Conservation (phyloP, 2,797 vertebrate species). For the Thunnus albacares region DNA sequence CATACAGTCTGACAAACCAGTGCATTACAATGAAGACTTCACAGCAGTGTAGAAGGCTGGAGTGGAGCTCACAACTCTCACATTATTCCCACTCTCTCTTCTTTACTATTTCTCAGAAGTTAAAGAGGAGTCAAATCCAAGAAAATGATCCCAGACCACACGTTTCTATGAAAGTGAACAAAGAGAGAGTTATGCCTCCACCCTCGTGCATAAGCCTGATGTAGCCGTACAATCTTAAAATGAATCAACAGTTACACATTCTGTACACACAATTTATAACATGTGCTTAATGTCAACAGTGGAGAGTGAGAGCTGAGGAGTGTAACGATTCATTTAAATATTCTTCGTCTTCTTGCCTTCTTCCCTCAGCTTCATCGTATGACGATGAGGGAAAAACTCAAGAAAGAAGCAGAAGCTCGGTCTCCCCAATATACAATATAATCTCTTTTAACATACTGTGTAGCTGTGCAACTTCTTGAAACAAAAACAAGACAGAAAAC, state of each 20-base stretch:
- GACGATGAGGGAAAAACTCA: background rate
- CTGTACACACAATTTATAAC: constrained; percentile 66
- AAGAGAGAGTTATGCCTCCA: constrained; percentile 50
- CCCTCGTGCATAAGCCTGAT: constrained; percentile 60
- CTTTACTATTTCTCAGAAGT: constrained; percentile 6
- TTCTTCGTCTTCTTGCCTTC: constrained; percentile 1
- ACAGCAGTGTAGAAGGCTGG: constrained; percentile 84
- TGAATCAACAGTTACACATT: constrained; percentile 55
- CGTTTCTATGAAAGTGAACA: constrained; percentile 27
- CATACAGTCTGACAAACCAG: constrained; percentile 84
- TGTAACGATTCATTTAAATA: constrained; percentile 24
- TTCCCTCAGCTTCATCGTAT: constrained; percentile 15
- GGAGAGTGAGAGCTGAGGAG: constrained; percentile 53
- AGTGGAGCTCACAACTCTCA: constrained; percentile 55
- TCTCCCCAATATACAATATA: constrained; percentile 49
- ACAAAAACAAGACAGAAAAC: constrained; percentile 42
- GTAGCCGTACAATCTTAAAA: constrained; percentile 56
- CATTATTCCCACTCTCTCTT: constrained; percentile 19
- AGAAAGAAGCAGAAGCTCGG: constrained; percentile 26
- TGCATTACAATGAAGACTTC: constrained; percentile 87
- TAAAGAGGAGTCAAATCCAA: background rate
- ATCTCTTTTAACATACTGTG: constrained; percentile 52
- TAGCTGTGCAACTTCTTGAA: constrained; percentile 59
- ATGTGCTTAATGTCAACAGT: constrained; percentile 77
- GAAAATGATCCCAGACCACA: constrained; percentile 19